phyloP scores from a whole-genome alignment of 2,113 vertebrate species.

The Coreoperca whiteheadi region DNA sequence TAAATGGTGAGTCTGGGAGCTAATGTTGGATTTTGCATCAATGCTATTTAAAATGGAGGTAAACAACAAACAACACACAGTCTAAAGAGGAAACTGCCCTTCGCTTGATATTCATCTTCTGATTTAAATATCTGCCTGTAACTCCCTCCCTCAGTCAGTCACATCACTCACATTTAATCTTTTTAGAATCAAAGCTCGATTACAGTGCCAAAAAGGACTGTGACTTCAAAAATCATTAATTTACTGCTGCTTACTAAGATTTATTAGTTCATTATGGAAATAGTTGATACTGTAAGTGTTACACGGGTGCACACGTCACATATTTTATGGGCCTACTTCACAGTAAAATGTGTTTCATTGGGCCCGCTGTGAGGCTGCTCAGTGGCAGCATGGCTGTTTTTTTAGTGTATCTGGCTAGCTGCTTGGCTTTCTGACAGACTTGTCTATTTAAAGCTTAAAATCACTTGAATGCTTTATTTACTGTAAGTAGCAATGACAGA shows the following conservation, averaged over 20 bases:
- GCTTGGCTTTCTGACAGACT: slow-evolving; percentile 33
- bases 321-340: slow-evolving; percentile 38
- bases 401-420: slow-evolving; percentile 8
- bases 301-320: slow-evolving; percentile 1
- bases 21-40: slow-evolving; percentile 12
- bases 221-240: neutral
- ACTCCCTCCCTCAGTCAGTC: neutral
- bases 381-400: slow-evolving; percentile 1
- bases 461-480: slow-evolving; percentile 2
- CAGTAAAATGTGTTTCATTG: slow-evolving; percentile 19
- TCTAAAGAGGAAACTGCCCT: neutral
- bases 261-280: slow-evolving; percentile 7
- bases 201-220: neutral
- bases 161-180: neutral
- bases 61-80: neutral
- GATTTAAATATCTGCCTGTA: slow-evolving; percentile 1
- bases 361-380: neutral
- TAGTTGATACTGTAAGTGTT: slow-evolving; percentile 8
- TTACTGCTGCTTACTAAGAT: neutral
- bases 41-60: slow-evolving; percentile 8
- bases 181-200: neutral
- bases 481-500: neutral
- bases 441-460: slow-evolving; percentile 28
- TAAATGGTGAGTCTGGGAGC: neutral
- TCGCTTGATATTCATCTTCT: neutral